Percentiles rank a stretch among this genome's conserved stretches.
Conservation (phyloP, 2,797 vertebrate species). For the Pseudopleuronectes americanus region DNA sequence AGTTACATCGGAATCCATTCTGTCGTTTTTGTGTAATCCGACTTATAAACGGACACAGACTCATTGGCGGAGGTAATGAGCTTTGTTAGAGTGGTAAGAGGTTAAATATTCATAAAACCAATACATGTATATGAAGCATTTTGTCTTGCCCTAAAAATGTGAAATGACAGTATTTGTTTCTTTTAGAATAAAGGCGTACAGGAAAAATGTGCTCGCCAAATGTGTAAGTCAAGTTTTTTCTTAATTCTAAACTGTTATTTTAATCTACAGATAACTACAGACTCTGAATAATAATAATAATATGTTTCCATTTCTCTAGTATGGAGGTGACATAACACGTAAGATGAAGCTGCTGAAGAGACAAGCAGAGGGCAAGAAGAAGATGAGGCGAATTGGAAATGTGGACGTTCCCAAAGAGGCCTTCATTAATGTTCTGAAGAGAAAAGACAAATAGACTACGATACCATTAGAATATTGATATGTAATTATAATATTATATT, state of each 20-base stretch:
- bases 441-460: slow-evolving; percentile 72
- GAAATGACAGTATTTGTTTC: slow-evolving; percentile 35
- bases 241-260: not conserved
- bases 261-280: not conserved
- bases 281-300: not conserved
- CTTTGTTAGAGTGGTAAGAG: not conserved
- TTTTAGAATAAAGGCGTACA: slow-evolving; percentile 94
- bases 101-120: not conserved
- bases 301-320: slow-evolving; percentile 52
- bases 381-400: slow-evolving; percentile 93
- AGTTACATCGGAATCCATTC: too few relatives aligned
- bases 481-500: slow-evolving; percentile 10
- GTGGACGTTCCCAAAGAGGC: slow-evolving; percentile 94
- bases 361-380: slow-evolving; percentile 95
- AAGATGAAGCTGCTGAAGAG: slow-evolving; percentile 96
- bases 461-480: not conserved
- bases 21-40: too few relatives aligned
- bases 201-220: slow-evolving; percentile 97
- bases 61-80: too few relatives aligned
- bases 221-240: slow-evolving; percentile 87
- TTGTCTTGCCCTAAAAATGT: not conserved
- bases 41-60: too few relatives aligned
- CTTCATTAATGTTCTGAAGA: slow-evolving; percentile 92
- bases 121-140: not conserved
- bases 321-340: slow-evolving; percentile 89